These are phyloP conservation scores for Temnothorax curvispinosus DNA, from an alignment of 1,140 invertebrate species.

Conservation along the genomic window DNA sequence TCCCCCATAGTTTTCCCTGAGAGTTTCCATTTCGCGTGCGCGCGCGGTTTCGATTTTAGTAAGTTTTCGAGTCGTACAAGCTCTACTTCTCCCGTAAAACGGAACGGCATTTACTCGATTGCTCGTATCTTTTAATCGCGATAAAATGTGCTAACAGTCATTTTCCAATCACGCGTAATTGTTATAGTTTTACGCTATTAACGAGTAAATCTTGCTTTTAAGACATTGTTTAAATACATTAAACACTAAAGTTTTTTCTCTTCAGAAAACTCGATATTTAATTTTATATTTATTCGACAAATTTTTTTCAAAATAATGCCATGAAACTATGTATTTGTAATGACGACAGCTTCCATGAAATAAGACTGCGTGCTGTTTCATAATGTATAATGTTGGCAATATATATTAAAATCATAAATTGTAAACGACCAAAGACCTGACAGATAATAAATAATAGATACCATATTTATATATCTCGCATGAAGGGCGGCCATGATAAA, in stretches of 20 bases:
- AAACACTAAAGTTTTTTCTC: neutral
- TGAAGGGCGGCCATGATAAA: slow-evolving; percentile 5
- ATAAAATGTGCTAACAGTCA: neutral
- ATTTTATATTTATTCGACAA: neutral
- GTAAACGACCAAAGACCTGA: slow-evolving; percentile 1
- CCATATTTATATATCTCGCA: neutral
- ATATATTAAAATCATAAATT: slow-evolving; percentile 23
- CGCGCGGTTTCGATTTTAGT: slow-evolving; percentile 49
- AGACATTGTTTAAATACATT: neutral
- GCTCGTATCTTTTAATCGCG: slow-evolving; percentile 22
- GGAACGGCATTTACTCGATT: slow-evolving; percentile 1
- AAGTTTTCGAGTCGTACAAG: neutral
- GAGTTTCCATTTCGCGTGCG: slow-evolving; percentile 30
- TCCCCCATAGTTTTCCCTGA: slow-evolving; percentile 25
- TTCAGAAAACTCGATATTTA: neutral
- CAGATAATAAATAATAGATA: slow-evolving; percentile 27
- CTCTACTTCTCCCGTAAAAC: neutral
- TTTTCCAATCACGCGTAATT: neutral
- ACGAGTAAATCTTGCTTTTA: neutral
- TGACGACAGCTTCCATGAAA: slow-evolving; percentile 24
- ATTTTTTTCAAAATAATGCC: neutral
- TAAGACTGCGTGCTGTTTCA: neutral
- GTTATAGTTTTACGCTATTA: neutral
- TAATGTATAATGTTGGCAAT: neutral
- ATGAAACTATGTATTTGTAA: neutral